Evolutionary conservation across 1,140 invertebrate species (phyloP), one percentile per base, ranked within the genome.

Genomic region (Elysia chlorotica): DNA sequence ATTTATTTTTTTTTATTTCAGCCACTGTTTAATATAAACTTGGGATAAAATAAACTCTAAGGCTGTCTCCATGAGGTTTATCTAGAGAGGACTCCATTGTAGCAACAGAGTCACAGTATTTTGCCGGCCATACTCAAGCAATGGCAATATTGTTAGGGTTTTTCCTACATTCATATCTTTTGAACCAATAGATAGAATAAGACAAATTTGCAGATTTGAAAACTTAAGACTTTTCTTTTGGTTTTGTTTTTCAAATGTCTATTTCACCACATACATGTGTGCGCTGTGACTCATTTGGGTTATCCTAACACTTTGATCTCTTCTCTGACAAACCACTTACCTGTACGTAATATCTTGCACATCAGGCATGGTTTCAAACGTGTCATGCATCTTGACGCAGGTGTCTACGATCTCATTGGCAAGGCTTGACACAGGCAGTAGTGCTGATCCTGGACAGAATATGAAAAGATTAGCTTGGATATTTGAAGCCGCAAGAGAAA

Each of bases 361-460:
- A 28, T 61, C 65, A 17, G 74, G 65, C 74, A 65, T 69, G 33
- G 23, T 31, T n/a, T 1, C 19, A 53, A 76, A 76, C 23, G 31
- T 68, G 30, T 76, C 66, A 53, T 76, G 74, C 65, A 76, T 72
- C 33, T 35, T 37, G 0, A 76, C 57, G 37, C 70, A 62, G 31
- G 74, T 65, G 38, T 61, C 65, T 14, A 76, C 66, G 5, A 76
- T 67, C 25, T 76, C 74, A 73, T 76, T 76, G 71, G 74, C 74
- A 25, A 73, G 53, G 38, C 74, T 73, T 31, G 74, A 73, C n/a
- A 76, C 71, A 5, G 74, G 71, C 23, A 57, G n/a, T 1, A 68
- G 33, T 14, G 74, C 74, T 30, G 74, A 69, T 0, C 74, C 74
- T 76, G 65, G 35, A 41, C 28, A 67, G 37, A 67, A 28, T 31